These are phyloP conservation scores for Percopsis omiscomaycus DNA, from an alignment of 2,797 vertebrate species.

Conservation along the genomic window DNA sequence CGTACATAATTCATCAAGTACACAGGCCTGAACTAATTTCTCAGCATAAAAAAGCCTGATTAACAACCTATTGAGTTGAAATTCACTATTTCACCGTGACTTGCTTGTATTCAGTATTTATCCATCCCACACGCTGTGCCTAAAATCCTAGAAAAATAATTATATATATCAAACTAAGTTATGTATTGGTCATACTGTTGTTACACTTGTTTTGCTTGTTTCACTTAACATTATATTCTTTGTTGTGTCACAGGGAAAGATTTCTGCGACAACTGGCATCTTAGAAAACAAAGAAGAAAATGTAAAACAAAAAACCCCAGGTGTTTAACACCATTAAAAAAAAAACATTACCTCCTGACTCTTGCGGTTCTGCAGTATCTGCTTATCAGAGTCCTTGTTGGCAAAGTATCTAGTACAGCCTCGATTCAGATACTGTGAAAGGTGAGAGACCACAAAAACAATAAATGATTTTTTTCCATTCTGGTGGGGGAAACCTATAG, in stretches of 20 bases:
- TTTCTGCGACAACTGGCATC: background rate
- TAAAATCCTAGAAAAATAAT: background rate
- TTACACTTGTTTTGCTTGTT: background rate
- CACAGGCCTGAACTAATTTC: constrained; percentile 48
- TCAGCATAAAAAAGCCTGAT: constrained; percentile 35
- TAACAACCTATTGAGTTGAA: constrained; percentile 24
- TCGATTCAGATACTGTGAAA: constrained; percentile 90
- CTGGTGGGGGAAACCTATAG: constrained; percentile 11
- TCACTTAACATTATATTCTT: background rate
- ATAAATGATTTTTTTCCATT: constrained; percentile 1
- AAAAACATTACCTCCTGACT: constrained; percentile 87
- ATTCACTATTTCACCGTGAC: constrained; percentile 2
- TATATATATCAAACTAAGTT: background rate
- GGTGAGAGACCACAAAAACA: constrained; percentile 33
- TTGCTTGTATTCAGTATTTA: background rate
- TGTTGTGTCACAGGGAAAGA: background rate
- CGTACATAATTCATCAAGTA: constrained; percentile 62
- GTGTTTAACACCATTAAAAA: constrained; percentile 2
- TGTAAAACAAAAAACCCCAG: too few species aligned
- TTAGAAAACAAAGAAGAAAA: background rate
- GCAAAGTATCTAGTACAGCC: constrained; percentile 96
- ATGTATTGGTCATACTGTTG: constrained; percentile 1
- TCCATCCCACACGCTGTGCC: background rate
- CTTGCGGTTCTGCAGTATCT: constrained; percentile 95
- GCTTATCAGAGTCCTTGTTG: constrained; percentile 92